A percentile compares a stretch with the other conserved stretches of the same genome.
These are phyloP conservation scores for Deroplatys truncata DNA, from an alignment of 2,888 invertebrate genomes.

Conservation along the genomic window DNA sequence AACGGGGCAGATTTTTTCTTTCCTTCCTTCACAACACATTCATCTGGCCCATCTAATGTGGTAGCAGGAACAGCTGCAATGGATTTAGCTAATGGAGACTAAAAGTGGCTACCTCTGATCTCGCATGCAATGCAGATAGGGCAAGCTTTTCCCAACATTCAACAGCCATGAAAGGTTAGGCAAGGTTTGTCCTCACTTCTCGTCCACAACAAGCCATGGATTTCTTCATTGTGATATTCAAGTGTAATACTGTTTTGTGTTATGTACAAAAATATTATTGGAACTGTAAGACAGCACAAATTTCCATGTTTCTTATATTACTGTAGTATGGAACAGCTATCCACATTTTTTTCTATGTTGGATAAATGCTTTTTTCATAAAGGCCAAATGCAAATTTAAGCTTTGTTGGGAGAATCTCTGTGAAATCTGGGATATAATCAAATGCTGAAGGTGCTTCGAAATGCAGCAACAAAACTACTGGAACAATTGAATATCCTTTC, in stretches of 20 bases:
- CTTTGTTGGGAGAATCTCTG: neutral
- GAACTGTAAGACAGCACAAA: neutral
- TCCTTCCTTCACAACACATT: conserved; percentile 41
- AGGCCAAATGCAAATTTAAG: neutral
- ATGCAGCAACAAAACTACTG: neutral
- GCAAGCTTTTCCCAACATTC: neutral
- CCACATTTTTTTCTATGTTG: neutral
- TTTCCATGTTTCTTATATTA: neutral
- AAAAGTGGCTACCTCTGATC: neutral
- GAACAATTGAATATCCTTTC: neutral
- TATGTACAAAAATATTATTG: neutral
- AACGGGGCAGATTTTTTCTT: conserved; percentile 72
- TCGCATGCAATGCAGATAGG: neutral
- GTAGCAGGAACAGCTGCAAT: neutral
- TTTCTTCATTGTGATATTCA: neutral
- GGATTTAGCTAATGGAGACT: neutral
- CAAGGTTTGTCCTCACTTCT: neutral
- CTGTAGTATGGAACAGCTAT: neutral
- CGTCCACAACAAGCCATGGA: neutral
- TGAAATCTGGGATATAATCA: neutral
- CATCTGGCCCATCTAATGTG: conserved; percentile 24
- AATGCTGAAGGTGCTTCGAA: neutral
- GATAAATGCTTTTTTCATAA: neutral
- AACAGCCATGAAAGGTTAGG: neutral
- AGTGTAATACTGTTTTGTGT: neutral